Evolutionary conservation across 2,113 vertebrate species (phyloP).

Genomic region (Perca flavescens): DNA sequence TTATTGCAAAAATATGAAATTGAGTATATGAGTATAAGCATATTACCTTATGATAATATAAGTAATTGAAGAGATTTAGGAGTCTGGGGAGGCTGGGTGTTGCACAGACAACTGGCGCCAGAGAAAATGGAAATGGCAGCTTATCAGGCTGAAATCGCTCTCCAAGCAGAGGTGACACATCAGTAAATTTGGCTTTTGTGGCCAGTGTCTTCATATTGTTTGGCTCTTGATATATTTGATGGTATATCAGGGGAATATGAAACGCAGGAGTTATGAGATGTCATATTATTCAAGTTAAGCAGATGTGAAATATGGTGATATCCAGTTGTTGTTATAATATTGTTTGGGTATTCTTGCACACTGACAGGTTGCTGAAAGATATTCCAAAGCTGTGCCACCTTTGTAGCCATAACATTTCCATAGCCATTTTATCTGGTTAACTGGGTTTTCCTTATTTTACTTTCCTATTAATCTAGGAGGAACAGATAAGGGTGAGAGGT

Average conservation of each 20-base stretch:
- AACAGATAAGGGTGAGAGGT: conserved; percentile 71
- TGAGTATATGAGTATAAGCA: conserved; percentile 84
- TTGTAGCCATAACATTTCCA: conserved; percentile 43
- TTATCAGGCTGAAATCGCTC: conserved; percentile 70
- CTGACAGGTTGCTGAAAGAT: conserved; percentile 39
- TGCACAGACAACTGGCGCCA: conserved; percentile 64
- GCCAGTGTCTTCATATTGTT: conserved; percentile 74
- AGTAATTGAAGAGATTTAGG: conserved; percentile 85
- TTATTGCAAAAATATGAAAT: conserved; percentile 84
- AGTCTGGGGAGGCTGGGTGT: conserved; percentile 59
- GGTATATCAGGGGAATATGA: conserved; percentile 68
- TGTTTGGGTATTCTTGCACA: conserved; percentile 51
- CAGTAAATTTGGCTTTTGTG: conserved; percentile 73
- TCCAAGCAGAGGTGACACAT: conserved; percentile 66
- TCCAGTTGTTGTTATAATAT: conserved; percentile 42
- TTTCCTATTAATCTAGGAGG: conserved; percentile 66
- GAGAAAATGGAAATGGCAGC: conserved; percentile 69
- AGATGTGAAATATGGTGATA: conserved; percentile 63
- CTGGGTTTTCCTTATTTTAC: conserved; percentile 47
- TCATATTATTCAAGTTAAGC: conserved; percentile 65
- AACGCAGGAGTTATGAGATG: conserved; percentile 68
- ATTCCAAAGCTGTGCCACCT: conserved; percentile 20
- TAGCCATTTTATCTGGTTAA: conserved; percentile 45
- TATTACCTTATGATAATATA: conserved; percentile 86
- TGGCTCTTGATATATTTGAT: conserved; percentile 71